Conservation (phyloP, 2,888 invertebrate species). For the Octonoba sinensis region DNA sequence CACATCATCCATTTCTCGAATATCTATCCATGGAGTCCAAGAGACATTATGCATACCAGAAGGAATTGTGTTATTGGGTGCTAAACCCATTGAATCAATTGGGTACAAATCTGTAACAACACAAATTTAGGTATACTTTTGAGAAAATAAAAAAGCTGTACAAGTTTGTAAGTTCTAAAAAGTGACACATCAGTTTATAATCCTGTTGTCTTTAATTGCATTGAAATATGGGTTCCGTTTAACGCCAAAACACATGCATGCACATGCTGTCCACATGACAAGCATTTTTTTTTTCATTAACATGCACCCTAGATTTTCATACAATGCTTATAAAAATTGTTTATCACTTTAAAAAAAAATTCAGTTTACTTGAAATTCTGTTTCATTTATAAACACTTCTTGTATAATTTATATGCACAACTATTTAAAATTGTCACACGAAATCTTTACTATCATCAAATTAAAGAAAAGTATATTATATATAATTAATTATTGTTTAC, state of each 20-base stretch:
- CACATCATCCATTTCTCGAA: constrained; percentile 84
- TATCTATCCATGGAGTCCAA: constrained; percentile 90
- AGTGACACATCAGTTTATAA: not conserved
- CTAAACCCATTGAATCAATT: constrained; percentile 76
- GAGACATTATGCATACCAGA: constrained; percentile 81
- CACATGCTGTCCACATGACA: no score
- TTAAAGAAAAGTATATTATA: no score
- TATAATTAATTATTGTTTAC: no score
- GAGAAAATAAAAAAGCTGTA: not conserved
- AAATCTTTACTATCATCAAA: no score
- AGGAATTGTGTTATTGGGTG: constrained; percentile 71
- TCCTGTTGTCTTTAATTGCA: not conserved
- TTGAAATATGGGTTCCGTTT: not conserved
- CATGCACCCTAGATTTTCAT: no score
- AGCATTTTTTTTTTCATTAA: no score
- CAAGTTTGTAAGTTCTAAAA: not conserved
- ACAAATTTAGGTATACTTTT: not conserved
- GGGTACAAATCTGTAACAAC: constrained; percentile 77
- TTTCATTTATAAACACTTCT: no score
- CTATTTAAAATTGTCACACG: no score
- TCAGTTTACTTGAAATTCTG: no score
- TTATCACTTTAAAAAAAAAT: no score
- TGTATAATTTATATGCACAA: no score
- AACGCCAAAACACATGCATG: not conserved
- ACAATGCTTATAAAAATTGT: no score